Conservation (phyloP, 2,888 invertebrate genomes). For the Philopedon plagiatum region DNA sequence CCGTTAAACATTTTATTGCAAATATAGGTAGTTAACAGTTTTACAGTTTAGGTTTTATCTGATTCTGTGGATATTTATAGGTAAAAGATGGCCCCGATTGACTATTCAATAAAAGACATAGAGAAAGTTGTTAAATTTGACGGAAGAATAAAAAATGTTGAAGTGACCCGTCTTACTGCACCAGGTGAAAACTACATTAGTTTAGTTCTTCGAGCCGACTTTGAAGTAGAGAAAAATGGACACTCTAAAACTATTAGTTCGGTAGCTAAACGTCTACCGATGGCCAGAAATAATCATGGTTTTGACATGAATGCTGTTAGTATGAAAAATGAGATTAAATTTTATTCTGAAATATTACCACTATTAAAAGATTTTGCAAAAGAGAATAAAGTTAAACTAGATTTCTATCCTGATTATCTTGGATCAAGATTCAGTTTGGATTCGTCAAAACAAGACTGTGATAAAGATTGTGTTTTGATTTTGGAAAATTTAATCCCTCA, state of each 20-base stretch:
- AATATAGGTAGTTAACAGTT: too few relatives aligned
- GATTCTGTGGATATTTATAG: too few relatives aligned
- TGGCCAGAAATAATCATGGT: neutral
- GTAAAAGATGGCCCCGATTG: neutral
- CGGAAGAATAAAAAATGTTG: constrained; percentile 19
- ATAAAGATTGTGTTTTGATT: constrained; percentile 46
- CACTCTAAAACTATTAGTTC: constrained; percentile 39
- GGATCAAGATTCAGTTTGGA: constrained; percentile 44
- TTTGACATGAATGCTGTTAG: neutral
- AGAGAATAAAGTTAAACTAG: constrained; percentile 19
- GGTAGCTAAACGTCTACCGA: constrained; percentile 43
- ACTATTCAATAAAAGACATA: constrained; percentile 16
- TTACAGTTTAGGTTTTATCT: too few relatives aligned
- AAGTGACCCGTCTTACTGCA: constrained; percentile 35
- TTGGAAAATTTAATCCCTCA: constrained; percentile 47
- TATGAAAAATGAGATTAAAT: constrained; percentile 42
- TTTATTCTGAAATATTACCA: constrained; percentile 46
- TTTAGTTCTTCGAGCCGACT: constrained; percentile 39
- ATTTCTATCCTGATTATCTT: constrained; percentile 39
- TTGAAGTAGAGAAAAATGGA: constrained; percentile 45
- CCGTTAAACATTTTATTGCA: too few relatives aligned
- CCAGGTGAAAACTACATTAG: constrained; percentile 50
- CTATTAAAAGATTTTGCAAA: constrained; percentile 38
- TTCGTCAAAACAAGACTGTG: constrained; percentile 30
- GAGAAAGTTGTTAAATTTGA: constrained; percentile 20